phyloP scores from a whole-genome alignment of 2,888 invertebrate species.

The Drosophila barbarae region DNA sequence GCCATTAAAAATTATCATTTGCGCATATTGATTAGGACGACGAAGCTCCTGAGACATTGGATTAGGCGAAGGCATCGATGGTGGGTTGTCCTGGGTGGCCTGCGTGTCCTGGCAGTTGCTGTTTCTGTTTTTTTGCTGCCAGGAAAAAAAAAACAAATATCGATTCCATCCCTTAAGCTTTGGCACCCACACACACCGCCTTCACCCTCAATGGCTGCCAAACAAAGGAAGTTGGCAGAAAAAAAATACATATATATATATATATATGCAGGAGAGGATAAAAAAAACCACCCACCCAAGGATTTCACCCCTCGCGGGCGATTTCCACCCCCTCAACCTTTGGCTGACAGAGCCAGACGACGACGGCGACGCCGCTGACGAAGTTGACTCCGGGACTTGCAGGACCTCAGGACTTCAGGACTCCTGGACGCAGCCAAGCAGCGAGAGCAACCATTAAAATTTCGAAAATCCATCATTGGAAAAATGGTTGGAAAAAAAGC shows the following conservation, averaged over 20 bases:
- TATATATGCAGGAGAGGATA: constrained; percentile 29
- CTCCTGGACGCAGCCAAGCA: constrained; percentile 76
- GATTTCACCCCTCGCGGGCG: constrained; percentile 37
- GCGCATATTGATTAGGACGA: constrained; percentile 69
- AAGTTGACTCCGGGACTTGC: constrained; percentile 37
- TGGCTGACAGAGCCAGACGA: constrained; percentile 65
- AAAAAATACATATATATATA: constrained; percentile 31
- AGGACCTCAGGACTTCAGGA: constrained; percentile 38
- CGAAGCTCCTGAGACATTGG: constrained; percentile 69
- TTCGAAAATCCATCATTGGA: constrained; percentile 78
- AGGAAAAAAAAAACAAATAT: constrained; percentile 73
- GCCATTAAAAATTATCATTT: constrained; percentile 77
- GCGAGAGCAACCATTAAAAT: constrained; percentile 78
- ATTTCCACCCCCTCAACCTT: constrained; percentile 20
- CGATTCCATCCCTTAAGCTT: constrained; percentile 74
- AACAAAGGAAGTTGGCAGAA: constrained; percentile 70
- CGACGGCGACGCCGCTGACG: constrained; percentile 46
- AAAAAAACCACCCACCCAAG: constrained; percentile 67
- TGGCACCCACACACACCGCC: constrained; percentile 55
- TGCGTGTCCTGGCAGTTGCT: constrained; percentile 47
- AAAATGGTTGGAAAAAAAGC: constrained; percentile 73
- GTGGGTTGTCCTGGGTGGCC: constrained; percentile 18
- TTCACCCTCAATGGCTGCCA: constrained; percentile 72
- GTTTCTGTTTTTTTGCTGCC: constrained; percentile 43
- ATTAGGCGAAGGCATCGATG: constrained; percentile 60